Conservation (phyloP, 2,888 invertebrate genomes). For the Lasioglossum lativentre region DNA sequence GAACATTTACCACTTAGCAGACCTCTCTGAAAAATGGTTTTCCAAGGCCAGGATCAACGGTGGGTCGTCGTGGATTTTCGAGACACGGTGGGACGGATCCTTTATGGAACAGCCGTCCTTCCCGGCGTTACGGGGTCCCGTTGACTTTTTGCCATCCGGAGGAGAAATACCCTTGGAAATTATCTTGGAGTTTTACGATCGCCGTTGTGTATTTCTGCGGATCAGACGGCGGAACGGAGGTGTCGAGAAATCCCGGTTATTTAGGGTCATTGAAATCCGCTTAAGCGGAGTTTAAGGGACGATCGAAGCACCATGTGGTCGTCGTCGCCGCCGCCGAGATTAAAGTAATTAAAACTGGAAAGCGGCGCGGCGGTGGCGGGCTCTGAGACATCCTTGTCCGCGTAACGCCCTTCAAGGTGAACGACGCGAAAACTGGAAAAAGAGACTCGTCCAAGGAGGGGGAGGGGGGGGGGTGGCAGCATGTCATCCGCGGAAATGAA, state of each 20-base stretch:
- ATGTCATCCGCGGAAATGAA: constrained; percentile 70
- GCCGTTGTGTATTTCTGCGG: constrained; percentile 33
- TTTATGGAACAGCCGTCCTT: constrained; percentile 8
- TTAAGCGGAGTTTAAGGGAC: constrained; percentile 47
- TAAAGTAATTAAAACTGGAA: constrained; percentile 68
- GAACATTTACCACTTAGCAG: neutral
- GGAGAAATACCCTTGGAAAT: constrained; percentile 25
- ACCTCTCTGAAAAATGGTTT: neutral
- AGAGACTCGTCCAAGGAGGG: constrained; percentile 12
- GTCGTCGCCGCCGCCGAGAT: constrained; percentile 45
- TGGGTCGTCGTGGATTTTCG: neutral
- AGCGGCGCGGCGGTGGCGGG: constrained; percentile 9
- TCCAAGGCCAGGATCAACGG: neutral
- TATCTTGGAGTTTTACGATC: constrained; percentile 54
- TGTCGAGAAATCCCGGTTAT: constrained; percentile 61
- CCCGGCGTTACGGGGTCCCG: neutral
- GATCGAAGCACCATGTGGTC: constrained; percentile 39
- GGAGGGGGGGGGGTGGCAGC: constrained; percentile 20
- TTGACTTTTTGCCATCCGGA: constrained; percentile 20
- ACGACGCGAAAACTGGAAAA: constrained; percentile 68
- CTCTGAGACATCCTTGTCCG: constrained; percentile 57
- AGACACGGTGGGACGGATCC: constrained; percentile 4
- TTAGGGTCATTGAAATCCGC: constrained; percentile 54
- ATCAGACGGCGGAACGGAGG: constrained; percentile 45
- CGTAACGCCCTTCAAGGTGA: constrained; percentile 64